Evolutionary conservation across 2,888 invertebrate species (phyloP), one percentile per base, ranked within the genome.

Genomic region (Orchesella flavescens): DNA sequence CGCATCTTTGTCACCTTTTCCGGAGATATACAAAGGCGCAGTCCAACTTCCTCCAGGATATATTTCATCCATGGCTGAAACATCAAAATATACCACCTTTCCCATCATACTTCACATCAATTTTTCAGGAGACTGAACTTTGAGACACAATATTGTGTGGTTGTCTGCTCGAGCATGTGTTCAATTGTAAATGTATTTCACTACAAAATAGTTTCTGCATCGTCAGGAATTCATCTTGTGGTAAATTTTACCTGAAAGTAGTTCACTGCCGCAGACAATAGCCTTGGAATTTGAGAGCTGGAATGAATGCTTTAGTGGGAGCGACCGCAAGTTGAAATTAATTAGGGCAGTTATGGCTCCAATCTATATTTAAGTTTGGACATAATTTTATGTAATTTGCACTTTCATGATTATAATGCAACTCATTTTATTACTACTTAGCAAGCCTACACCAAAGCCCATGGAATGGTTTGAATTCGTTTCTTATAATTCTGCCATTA

Each of bases 291-390:
- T 93, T 0, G 96, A 95, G 17, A 96, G 93, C 12, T 92, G 94
- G 71, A 99, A 93, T 86, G 97, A 97, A 91, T 99, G 98, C 49
- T 94, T 90, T 21, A 99, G 91, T 0, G 97, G 94, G 66, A 93
- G 93, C 85, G 95, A 93, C 59, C 95, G 93, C 89, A 97, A 93
- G 91, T 98, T 98, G 76, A 95, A 96, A 90, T 99, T 99, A 89
- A 99, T 96, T 73, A 99, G 93, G 0, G 99, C 96, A 0, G 95
- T 92, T 24, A 96, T 93, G 0, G 94, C 93, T 0, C 97, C 96
- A 17, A 91, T 90, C 89, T 85, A 43, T 44, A 72, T 53, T 69
- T 65, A 63, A 15, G 17, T 59, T 2, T 34, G 34, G 3, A 34
- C 34, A 34, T 34, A 34, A 34, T 4, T 2, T 2, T 34, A 4